Evolutionary conservation across 2,113 vertebrate genomes (phyloP), one percentile per base, ranked within the genome.

Genomic region (mouse (Mus musculus)): DNA sequence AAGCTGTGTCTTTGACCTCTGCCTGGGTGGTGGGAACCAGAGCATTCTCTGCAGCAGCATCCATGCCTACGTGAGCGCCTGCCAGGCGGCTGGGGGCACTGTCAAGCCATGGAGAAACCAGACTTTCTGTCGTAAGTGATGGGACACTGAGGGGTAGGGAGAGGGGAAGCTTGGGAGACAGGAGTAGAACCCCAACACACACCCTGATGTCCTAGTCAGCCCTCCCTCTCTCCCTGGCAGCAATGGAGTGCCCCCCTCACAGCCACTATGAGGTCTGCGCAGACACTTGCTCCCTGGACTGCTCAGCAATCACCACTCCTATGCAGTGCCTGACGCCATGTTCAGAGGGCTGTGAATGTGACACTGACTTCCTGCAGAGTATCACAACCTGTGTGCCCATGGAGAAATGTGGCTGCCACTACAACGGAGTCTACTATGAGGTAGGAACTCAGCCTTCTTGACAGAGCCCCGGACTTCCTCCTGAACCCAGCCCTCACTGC

Each of bases 231-330:
- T n/a, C 13, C 30, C 90, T 95, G 93, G 26, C 93, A 99, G 99
- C 97, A 0, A 81, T 98, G 87, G 0, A 4, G 26, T 99, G 99
- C 39, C 98, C 98, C 0, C 54, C 97, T 42, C 98, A 99, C 94
- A 99, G 99, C 91, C 98, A 98, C 95, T 99, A 99, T 0, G 96
- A 98, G 82, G 14, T 98, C 54, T 99, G 99, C 1, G 96, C 98
- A 1, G 97, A 99, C 11, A 65, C 95, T 73, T 99, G 99, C 16
- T 16, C 96, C 33, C 59, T 96, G 49, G 95, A 97, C 52, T 99
- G 99, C 46, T 39, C 97, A 0, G 98, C 98, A 0, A 96, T 99
- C 0, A 89, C 85, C 0, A 98, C 97, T 1, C 78, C 98, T 0
- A 75, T 91, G 0, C 42, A 52, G 3, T 99, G 99, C 71, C 97